These are phyloP conservation scores for Armadillidium nasatum DNA, from an alignment of 1,140 invertebrate genomes.

Conservation along the genomic window DNA sequence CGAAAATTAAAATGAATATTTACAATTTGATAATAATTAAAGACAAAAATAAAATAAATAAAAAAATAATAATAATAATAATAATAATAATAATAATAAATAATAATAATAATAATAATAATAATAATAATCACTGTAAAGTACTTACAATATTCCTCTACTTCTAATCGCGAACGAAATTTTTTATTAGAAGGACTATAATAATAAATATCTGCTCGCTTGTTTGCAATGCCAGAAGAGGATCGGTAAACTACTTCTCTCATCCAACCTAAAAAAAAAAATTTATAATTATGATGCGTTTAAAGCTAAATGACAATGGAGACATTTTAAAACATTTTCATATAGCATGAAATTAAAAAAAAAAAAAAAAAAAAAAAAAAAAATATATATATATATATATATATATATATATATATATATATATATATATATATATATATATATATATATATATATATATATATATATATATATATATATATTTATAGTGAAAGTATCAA, in stretches of 20 bases:
- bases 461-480: background rate
- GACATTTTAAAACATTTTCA: no score
- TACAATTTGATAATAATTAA: no score
- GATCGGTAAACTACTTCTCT: background rate
- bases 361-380: background rate
- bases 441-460: background rate
- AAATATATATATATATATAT: background rate
- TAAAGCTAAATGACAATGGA: no score
- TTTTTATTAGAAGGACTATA: background rate
- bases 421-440: background rate
- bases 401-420: background rate
- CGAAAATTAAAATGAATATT: no score
- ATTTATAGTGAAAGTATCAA: no score
- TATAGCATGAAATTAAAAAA: background rate
- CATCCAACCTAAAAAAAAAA: background rate
- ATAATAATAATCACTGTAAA: no score
- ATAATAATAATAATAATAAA: no score
- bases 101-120: no score
- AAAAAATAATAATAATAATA: no score
- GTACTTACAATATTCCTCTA: background rate
- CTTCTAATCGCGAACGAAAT: background rate
- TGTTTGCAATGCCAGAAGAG: conserved; percentile 1
- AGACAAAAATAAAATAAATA: no score
- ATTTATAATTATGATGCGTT: background rate
- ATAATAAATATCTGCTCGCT: background rate